Conservation (phyloP, 2,797 vertebrate genomes). For the Malurus leucopterus region DNA sequence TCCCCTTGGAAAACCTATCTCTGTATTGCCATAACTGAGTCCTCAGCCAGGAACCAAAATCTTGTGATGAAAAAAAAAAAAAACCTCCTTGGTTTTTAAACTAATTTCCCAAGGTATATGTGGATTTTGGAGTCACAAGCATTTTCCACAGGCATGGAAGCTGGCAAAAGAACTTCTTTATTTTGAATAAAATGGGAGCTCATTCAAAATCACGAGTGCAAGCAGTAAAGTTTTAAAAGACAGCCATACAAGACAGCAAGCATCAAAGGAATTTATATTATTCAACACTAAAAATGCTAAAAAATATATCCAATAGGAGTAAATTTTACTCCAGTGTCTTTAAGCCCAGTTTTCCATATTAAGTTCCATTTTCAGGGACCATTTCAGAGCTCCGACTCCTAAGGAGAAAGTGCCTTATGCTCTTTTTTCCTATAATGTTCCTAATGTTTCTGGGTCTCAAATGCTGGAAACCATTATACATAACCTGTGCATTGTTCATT, state of each 20-base stretch:
- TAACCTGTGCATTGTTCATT: neutral
- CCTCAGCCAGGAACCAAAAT: neutral
- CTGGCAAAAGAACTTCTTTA: neutral
- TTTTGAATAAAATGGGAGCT: neutral
- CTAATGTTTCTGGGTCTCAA: neutral
- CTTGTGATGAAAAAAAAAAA: neutral
- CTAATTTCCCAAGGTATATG: neutral
- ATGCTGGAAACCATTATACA: neutral
- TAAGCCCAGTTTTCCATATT: neutral
- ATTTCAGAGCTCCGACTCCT: neutral
- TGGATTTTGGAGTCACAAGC: neutral
- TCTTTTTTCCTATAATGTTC: neutral
- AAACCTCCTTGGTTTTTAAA: neutral
- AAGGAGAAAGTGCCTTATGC: neutral
- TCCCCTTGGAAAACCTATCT: neutral
- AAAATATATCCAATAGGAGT: rapidly evolving
- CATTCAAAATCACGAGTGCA: neutral
- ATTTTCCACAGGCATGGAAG: neutral
- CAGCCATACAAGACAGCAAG: neutral
- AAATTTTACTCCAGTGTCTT: neutral
- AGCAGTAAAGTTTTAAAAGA: neutral
- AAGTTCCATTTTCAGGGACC: neutral
- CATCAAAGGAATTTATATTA: neutral
- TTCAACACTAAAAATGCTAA: neutral
- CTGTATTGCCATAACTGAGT: rapidly evolving